These are phyloP conservation scores for Zaprionus obscuricornis DNA, from an alignment of 2,888 invertebrate species.

Conservation along the genomic window DNA sequence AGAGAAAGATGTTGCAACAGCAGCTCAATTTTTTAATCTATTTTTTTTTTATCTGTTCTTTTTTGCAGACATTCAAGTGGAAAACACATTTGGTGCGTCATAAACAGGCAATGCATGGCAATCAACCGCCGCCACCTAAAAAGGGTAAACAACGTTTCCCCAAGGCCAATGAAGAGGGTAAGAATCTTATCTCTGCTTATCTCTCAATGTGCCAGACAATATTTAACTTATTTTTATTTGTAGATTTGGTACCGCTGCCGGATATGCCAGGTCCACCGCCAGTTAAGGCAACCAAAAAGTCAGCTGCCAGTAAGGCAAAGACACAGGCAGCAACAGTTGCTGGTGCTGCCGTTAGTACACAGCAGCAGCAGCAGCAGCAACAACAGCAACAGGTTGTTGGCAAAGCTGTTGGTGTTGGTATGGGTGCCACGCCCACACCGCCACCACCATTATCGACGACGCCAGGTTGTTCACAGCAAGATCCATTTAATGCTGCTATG, in stretches of 20 bases:
- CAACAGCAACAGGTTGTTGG: constrained; percentile 50
- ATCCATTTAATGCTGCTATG: constrained; percentile 81
- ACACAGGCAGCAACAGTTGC: constrained; percentile 55
- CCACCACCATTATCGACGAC: constrained; percentile 82
- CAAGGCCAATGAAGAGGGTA: constrained; percentile 81
- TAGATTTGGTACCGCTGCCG: constrained; percentile 74
- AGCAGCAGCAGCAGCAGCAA: constrained; percentile 53
- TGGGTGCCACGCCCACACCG: constrained; percentile 77
- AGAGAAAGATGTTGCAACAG: neutral
- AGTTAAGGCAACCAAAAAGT: constrained; percentile 81
- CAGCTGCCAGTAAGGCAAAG: constrained; percentile 81
- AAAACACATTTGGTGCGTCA: constrained; percentile 83
- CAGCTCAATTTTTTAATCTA: neutral
- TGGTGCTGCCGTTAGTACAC: constrained; percentile 24
- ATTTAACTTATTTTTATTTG: neutral
- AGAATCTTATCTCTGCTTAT: too few species aligned
- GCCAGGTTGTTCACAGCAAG: constrained; percentile 81
- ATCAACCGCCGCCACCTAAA: constrained; percentile 80
- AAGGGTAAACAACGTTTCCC: constrained; percentile 81
- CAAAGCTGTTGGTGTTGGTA: constrained; percentile 55
- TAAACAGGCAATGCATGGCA: constrained; percentile 82
- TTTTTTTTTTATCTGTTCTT: neutral
- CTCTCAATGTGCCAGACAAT: neutral
- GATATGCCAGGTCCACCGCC: constrained; percentile 83
- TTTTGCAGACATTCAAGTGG: constrained; percentile 81